Evolutionary conservation across 2,888 invertebrate species (phyloP).

Genomic region (Calliopum simillimum): DNA sequence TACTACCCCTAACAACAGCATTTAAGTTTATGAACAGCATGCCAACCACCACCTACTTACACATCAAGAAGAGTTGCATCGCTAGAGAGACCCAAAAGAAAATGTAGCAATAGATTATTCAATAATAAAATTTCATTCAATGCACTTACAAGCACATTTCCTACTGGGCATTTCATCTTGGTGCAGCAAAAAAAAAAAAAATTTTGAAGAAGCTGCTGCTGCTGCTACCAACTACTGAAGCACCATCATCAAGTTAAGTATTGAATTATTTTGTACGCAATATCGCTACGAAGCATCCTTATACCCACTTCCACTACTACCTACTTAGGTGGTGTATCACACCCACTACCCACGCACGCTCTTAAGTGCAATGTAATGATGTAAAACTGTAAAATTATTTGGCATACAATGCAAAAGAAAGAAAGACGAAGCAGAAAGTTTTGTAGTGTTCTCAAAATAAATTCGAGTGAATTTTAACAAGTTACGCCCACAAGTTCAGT

Average conservation of each 20-base stretch:
- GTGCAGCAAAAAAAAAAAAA: not conserved
- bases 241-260: constrained; percentile 29
- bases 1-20: not conserved
- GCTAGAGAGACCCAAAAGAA: not conserved
- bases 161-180: not conserved
- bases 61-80: not conserved
- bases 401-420: too few relatives aligned
- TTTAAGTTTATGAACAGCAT: not conserved
- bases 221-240: constrained; percentile 12
- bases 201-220: not conserved
- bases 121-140: too few relatives aligned
- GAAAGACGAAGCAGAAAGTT: too few relatives aligned
- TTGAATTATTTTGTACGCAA: constrained; percentile 35
- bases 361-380: not conserved
- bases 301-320: not conserved
- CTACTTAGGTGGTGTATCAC: not conserved
- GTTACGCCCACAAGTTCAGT: too few relatives aligned
- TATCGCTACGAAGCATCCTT: constrained; percentile 17
- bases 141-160: too few relatives aligned
- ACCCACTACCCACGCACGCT: not conserved
- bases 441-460: too few relatives aligned
- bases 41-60: too few relatives aligned
- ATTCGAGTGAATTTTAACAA: too few relatives aligned
- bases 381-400: too few relatives aligned
- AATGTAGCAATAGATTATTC: too few relatives aligned